Evolutionary conservation across 2,888 invertebrate species (phyloP).

Genomic region (Bhutanitis thaidina): DNA sequence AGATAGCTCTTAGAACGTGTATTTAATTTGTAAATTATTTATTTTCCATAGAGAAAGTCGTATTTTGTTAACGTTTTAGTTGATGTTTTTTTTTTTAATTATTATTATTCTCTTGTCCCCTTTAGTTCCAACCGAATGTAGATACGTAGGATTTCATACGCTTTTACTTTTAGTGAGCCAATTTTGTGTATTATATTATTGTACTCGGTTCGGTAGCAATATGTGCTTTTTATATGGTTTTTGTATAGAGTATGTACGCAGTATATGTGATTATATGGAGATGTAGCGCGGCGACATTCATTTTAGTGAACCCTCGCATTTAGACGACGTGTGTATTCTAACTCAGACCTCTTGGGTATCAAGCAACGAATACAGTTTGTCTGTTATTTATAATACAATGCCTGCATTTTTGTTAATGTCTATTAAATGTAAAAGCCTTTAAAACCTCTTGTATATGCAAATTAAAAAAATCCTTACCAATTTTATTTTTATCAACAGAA

Average conservation of each 20-base stretch:
- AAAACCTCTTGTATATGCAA: too few relatives aligned
- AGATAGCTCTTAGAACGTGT: slow-evolving; percentile 69
- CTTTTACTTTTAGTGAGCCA: slow-evolving; percentile 78
- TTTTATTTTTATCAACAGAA: too few relatives aligned
- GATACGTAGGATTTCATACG: slow-evolving; percentile 76
- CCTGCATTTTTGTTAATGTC: too few relatives aligned
- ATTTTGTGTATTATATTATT: slow-evolving; percentile 70
- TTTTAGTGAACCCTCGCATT: slow-evolving; percentile 57
- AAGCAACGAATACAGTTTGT: slow-evolving; percentile 20
- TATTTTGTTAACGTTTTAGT: slow-evolving; percentile 81
- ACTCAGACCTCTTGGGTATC: slow-evolving; percentile 18
- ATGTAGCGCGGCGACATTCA: slow-evolving; percentile 50
- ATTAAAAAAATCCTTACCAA: too few relatives aligned
- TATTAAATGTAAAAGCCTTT: too few relatives aligned
- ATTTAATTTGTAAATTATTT: slow-evolving; percentile 78
- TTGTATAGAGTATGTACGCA: slow-evolving; percentile 55
- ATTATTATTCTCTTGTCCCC: slow-evolving; percentile 56
- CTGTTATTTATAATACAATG: not conserved
- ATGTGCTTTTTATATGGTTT: slow-evolving; percentile 48
- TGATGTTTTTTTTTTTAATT: slow-evolving; percentile 61
- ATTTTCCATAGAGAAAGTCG: slow-evolving; percentile 78
- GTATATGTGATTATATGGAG: slow-evolving; percentile 62
- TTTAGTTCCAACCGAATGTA: slow-evolving; percentile 73
- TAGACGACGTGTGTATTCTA: slow-evolving; percentile 37
- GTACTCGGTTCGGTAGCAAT: slow-evolving; percentile 59